Percentiles rank a stretch among this genome's conserved stretches.
Evolutionary conservation across 2,113 vertebrate genomes (phyloP).

Genomic region (Tetraodon nigroviridis): DNA sequence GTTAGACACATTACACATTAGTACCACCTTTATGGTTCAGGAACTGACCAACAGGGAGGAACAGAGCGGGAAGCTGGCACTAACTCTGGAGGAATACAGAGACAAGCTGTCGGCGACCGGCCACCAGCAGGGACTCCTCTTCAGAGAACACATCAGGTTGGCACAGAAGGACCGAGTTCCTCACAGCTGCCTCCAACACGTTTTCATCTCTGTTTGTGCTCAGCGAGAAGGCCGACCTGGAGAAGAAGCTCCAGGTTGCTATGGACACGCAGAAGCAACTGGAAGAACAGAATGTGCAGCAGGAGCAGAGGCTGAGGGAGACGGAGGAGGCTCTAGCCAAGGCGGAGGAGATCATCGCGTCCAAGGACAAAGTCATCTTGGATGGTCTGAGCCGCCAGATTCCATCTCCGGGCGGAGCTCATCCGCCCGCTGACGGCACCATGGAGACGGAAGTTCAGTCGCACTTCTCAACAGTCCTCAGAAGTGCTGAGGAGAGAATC

Average conservation of each 20-base stretch:
- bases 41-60: too few relatives aligned
- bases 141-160: too few relatives aligned
- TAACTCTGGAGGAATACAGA: too few relatives aligned
- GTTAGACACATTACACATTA: too few relatives aligned
- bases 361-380: conserved; percentile 86
- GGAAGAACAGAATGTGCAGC: conserved; percentile 75
- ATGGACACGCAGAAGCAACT: conserved; percentile 79
- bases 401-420: conserved; percentile 78
- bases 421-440: conserved; percentile 73
- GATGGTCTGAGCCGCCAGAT: conserved; percentile 88
- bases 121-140: too few relatives aligned
- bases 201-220: conserved; percentile 13
- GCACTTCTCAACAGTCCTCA: conserved; percentile 68
- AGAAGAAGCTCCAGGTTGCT: conserved; percentile 76
- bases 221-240: conserved; percentile 88
- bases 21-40: too few relatives aligned
- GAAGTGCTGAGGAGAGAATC: conserved; percentile 85
- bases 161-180: too few relatives aligned
- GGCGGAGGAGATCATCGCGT: conserved; percentile 85
- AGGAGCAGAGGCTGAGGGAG: conserved; percentile 83
- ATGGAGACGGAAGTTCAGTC: conserved; percentile 57
- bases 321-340: conserved; percentile 81
- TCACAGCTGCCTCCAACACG: too few relatives aligned
- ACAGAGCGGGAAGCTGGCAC: too few relatives aligned
- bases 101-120: too few relatives aligned